Evolutionary conservation across 2,113 vertebrate species (phyloP), one percentile per base, ranked within the genome.

Genomic region (Accipiter cooperii): DNA sequence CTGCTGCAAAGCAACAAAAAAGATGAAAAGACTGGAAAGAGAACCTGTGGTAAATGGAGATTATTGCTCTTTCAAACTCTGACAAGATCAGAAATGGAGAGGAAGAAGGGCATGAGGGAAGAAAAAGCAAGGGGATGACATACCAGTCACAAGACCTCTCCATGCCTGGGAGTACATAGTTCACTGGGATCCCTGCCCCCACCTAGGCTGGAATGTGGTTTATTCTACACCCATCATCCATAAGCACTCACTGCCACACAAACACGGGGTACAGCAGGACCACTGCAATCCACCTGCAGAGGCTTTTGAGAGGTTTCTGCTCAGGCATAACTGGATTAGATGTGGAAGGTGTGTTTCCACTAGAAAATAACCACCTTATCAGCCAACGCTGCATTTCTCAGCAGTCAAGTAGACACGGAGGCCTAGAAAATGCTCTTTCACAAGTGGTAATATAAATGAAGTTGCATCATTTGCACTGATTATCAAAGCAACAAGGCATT

Each of bases 401-500:
- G 95, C 6, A 21, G 84, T 83, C 95, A 81, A 96, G 92, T 52
- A 96, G 92, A 91, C 52, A 83, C 1, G 2, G 28, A 89, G 66
- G 86, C 82, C 69, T 87, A 71, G 65, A 89, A 95, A 97, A 97
- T 21, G 80, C 57, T 87, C 89, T 94, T 89, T 91, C 92, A 60
- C 31, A 75, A 93, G 89, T 69, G 65, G 55, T 26, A 79, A 82
- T 69, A 60, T 69, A 87, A 89, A 96, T 24, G 42, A 89, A 93
- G 34, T 96, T 95, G 66, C 80, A 95, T 34, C 90, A 73, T 79
- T 91, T 95, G 47, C 74, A 83, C 65, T 1, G 5, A 77, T 87
- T 87, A 97, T 33, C 89, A 95, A 87, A 95, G 89, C 44, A 95
- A 91, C 17, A 44, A 85, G 78, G 86, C 93, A 57, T 88, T 96